Evolutionary conservation across 2,888 invertebrate genomes (phyloP), one percentile per base, ranked within the genome.

Genomic region (Conus canariensis): DNA sequence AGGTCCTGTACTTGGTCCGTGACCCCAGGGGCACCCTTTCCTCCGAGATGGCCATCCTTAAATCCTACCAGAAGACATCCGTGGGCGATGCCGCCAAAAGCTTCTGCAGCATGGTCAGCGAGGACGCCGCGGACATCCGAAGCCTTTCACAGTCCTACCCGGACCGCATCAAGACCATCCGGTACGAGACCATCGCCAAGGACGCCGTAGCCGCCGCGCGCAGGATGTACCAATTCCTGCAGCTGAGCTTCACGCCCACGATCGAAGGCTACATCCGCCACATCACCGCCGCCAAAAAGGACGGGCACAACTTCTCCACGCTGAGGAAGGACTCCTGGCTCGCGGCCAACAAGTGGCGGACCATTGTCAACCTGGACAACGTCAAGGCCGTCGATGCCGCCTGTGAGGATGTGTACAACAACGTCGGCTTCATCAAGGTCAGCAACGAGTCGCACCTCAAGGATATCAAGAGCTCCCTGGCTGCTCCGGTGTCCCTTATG

Each of bases 251-350:
- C 77, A 89, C 89, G 58, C 89, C 89, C 19, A 85, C 64, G 6
- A 89, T 89, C 85, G 89, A 89, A 25, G 85, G 85, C 74, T 89
- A 89, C 85, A 89, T 89, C 85, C 85, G 89, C 10, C 70, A 77
- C 74, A 89, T 89, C 70, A 89, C 89, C 0, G 64, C 89, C 0
- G 89, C 89, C 89, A 89, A 89, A 25, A 89, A 89, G 77, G 89
- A 89, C 74, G 89, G 89, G 8, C 89, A 89, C 77, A 89, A 89
- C 85, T 89, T 89, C 89, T 89, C 89, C 85, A 89, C 89, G 59
- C 83, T 85, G 25, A 56, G 89, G 14, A 89, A 89, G 14, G 89
- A 89, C 60, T 89, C 89, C 25, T 89, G 89, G 89, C n/a, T 85
- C 25, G 89, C 89, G 9, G 89, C 89, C 77, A 89, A 89, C 89